Percentiles rank a stretch among this genome's conserved stretches.
phyloP scores from a whole-genome alignment of 2,797 vertebrate genomes.

The Eremophila alpestris region DNA sequence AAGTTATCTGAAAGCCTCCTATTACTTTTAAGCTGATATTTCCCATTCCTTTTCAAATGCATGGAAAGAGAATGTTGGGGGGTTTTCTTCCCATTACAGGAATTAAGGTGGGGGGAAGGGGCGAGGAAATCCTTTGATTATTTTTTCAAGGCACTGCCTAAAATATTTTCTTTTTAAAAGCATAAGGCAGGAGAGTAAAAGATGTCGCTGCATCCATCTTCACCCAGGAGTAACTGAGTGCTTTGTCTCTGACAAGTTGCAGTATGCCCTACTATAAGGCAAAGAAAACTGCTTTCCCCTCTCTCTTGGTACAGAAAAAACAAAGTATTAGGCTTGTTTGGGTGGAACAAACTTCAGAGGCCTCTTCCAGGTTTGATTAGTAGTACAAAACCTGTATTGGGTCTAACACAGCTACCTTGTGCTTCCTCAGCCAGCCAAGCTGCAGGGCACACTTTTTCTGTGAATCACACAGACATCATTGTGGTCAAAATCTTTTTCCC shows the following conservation, averaged over 20 bases:
- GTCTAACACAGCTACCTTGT: neutral
- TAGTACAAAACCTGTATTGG: neutral
- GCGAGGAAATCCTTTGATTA: neutral
- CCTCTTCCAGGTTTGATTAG: neutral
- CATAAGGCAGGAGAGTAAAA: neutral
- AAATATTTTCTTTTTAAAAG: neutral
- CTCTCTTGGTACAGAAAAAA: neutral
- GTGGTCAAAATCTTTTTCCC: neutral
- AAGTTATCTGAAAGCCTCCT: neutral
- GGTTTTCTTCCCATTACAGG: neutral
- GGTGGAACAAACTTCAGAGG: neutral
- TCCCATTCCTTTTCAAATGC: neutral
- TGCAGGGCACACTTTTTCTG: neutral
- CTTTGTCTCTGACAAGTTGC: neutral
- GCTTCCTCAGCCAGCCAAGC: rapidly evolving
- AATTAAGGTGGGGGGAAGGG: neutral
- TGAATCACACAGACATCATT: neutral
- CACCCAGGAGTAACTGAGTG: neutral
- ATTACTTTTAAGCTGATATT: neutral
- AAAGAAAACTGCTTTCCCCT: neutral
- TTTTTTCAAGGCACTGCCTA: neutral
- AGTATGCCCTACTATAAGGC: neutral
- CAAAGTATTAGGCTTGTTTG: neutral
- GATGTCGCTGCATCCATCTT: neutral
- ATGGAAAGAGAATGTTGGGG: neutral